Conservation (phyloP, 2,113 vertebrate species). For the Tachycineta bicolor region DNA sequence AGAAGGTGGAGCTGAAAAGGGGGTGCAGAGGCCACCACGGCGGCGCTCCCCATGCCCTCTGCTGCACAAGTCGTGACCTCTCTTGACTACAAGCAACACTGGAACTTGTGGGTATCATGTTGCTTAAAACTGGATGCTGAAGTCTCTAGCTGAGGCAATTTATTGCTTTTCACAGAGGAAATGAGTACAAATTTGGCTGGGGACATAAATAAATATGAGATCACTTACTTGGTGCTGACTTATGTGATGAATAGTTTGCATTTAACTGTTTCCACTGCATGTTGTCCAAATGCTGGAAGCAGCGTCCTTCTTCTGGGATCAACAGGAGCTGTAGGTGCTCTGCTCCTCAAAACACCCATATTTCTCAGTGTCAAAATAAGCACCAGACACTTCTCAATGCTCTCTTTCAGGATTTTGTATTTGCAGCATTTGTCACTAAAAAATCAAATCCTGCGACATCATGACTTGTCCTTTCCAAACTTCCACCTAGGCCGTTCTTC, state of each 20-base stretch:
- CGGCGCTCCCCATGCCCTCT: not conserved
- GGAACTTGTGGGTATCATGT: not conserved
- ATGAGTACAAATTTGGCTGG: slow-evolving; percentile 26
- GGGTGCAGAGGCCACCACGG: not conserved
- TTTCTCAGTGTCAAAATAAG: not conserved
- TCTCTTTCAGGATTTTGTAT: not conserved
- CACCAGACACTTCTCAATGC: not conserved
- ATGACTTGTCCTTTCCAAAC: not conserved
- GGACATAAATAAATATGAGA: slow-evolving; percentile 40
- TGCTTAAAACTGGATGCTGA: not conserved
- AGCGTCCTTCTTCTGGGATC: not conserved
- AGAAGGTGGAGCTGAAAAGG: not conserved
- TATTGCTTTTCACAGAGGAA: slow-evolving; percentile 33
- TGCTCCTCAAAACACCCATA: not conserved
- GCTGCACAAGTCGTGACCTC: not conserved
- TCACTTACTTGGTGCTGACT: slow-evolving; percentile 12
- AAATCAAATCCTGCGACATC: not conserved
- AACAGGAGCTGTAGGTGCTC: not conserved
- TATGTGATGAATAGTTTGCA: not conserved
- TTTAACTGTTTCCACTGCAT: not conserved
- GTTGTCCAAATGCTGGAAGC: not conserved
- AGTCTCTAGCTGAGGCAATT: slow-evolving; percentile 1
- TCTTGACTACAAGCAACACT: not conserved
- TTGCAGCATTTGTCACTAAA: not conserved
- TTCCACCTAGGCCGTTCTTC: not conserved